Base-by-base conservation (phyloP, 1,140 invertebrate species). In the Ctenoplectra terminalis region DNA sequence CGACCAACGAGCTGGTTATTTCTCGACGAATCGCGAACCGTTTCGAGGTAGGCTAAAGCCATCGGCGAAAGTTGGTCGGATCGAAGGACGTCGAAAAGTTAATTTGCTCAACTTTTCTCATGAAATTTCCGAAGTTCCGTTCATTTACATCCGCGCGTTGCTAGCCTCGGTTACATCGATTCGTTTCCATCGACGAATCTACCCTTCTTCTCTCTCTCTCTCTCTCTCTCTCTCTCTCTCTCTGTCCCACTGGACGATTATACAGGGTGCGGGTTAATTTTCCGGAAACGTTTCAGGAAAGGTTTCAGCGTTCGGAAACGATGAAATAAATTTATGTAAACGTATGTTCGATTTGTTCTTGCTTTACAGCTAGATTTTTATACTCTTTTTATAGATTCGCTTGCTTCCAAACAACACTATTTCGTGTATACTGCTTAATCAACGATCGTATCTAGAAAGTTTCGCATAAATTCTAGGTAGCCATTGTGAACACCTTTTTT, bases 111-210 rank as follows among this genome's bases (percentile, higher is more conserved):
- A 74, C 72, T 74, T 74, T 74, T 34, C 72, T 74, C 72, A 74
- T 74, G 72, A 74, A 74, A 74, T 74, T 74, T 61, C 58, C 54
- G 23, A 48, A 74, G 72, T 61, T 74, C 23, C 72, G 54, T 74
- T 63, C 72, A 60, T 61, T 61, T 74, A 61, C 70, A 72, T 72
- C 52, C 34, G 69, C 50, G 23, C 69, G 48, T 54, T 54, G 69
- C 70, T 56, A 40, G 50, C 34, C 52, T 37, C 31, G 23, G 70
- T 72, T 72, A 71, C 67, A 71, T 71, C 67, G 67, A 37, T 54
- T 71, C 48, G 34, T 71, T 71, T 15, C 20, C 67, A 54, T 54
- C 67, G 67, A 50, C 46, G 67, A 26, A 71, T 54, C 37, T 26
- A 9, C 34, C 8, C 1, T 1, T 40, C n/a, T 46, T 3, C n/a